Evolutionary conservation across 2,888 invertebrate species (phyloP).

Genomic region (Arctia plantaginis): DNA sequence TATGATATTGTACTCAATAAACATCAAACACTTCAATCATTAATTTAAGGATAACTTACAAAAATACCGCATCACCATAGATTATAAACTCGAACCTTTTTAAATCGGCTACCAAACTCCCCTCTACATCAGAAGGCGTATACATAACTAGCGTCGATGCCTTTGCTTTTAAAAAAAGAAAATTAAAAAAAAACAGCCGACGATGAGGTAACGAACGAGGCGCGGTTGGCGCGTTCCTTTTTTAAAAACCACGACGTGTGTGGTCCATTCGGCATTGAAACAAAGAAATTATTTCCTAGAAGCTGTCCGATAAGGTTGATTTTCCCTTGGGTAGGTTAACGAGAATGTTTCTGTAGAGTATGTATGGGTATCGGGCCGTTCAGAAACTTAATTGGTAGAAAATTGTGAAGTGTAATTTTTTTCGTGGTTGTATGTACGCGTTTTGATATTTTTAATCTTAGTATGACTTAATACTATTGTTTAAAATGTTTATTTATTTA

Average conservation of each 20-base stretch:
- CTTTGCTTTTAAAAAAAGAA: constrained; percentile 71
- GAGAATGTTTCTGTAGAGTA: constrained; percentile 39
- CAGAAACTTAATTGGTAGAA: constrained; percentile 70
- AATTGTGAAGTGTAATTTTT: constrained; percentile 66
- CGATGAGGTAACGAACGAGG: constrained; percentile 86
- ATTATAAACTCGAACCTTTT: constrained; percentile 46
- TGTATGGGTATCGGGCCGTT: constrained; percentile 45
- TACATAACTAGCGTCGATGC: constrained; percentile 79
- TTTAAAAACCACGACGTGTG: constrained; percentile 84
- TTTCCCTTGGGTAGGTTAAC: constrained; percentile 16
- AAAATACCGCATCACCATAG: constrained; percentile 30
- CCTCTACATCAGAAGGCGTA: constrained; percentile 66
- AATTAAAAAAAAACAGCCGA: constrained; percentile 74
- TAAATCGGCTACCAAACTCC: constrained; percentile 52
- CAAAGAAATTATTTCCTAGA: constrained; percentile 17
- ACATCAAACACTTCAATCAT: constrained; percentile 12
- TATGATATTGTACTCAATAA: constrained; percentile 15
- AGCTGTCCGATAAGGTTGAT: fast-evolving
- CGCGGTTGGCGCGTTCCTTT: constrained; percentile 84
- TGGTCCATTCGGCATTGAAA: constrained; percentile 65
- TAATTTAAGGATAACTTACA: constrained; percentile 15
- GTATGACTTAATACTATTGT: constrained; percentile 63
- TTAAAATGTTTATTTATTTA: constrained; percentile 17
- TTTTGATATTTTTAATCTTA: constrained; percentile 56
- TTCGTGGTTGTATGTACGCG: constrained; percentile 42